Percentiles rank a stretch among this genome's conserved stretches.
Evolutionary conservation across 2,113 vertebrate genomes (phyloP).

Genomic region (Sebastes fasciatus): DNA sequence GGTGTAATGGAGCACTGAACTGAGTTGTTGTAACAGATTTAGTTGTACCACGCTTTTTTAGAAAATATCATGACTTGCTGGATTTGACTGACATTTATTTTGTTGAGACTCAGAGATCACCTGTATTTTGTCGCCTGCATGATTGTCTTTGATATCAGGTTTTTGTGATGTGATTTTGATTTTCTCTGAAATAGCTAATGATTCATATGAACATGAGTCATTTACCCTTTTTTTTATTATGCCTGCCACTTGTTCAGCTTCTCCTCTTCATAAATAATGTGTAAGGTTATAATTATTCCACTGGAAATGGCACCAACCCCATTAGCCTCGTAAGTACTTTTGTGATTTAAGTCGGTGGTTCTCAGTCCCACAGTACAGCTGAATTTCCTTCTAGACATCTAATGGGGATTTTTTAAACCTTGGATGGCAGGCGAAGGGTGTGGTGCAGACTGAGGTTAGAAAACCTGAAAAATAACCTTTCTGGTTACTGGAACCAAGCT

Average conservation of each 20-base stretch:
- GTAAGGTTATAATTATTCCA: conserved; percentile 22
- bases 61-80: background rate
- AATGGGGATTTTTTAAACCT: background rate
- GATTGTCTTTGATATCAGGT: background rate
- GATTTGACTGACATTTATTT: conserved; percentile 2
- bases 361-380: background rate
- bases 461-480: background rate
- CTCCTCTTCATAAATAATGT: conserved; percentile 30
- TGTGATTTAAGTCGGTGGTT: conserved; percentile 12
- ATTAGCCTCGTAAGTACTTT: conserved; percentile 29
- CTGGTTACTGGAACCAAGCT: background rate
- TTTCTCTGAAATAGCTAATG: background rate
- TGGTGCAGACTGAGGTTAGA: background rate
- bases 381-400: background rate
- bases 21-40: conserved; percentile 2
- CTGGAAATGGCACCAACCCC: conserved; percentile 22
- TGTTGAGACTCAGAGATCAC: background rate
- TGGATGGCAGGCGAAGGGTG: background rate
- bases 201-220: conserved; percentile 2
- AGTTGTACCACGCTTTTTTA: background rate
- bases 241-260: background rate
- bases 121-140: background rate
- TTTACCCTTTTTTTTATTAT: background rate
- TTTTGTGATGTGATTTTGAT: background rate
- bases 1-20: background rate